Evolutionary conservation across 1,140 invertebrate species (phyloP).

Genomic region (Zaprionus gabonicus): DNA sequence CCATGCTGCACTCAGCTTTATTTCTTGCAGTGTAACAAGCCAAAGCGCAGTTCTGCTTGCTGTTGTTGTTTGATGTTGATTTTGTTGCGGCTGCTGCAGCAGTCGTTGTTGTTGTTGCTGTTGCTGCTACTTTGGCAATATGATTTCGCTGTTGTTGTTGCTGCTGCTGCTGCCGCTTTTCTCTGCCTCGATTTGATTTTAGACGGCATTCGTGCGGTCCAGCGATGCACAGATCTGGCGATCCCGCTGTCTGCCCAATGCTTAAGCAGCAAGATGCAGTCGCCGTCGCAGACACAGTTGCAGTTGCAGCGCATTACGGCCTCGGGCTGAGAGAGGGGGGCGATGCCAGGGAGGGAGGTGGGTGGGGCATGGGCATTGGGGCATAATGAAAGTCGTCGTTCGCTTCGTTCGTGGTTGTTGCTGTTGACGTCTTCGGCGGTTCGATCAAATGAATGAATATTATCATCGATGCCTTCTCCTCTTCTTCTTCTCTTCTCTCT

Average conservation of each 20-base stretch:
- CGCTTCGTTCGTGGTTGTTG: conserved; percentile 35
- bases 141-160: conserved; percentile 70
- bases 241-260: conserved; percentile 37
- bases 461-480: conserved; percentile 74
- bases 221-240: conserved; percentile 26
- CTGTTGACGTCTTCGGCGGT: conserved; percentile 74
- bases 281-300: conserved; percentile 14
- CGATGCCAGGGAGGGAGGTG: background rate
- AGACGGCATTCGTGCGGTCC: conserved; percentile 63
- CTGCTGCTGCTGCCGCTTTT: conserved; percentile 60
- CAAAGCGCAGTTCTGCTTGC: conserved; percentile 54
- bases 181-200: conserved; percentile 69
- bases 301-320: conserved; percentile 10
- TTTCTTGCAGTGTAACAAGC: conserved; percentile 67
- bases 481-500: background rate
- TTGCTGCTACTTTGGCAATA: conserved; percentile 79
- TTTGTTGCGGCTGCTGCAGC: conserved; percentile 40
- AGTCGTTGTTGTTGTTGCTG: conserved; percentile 43
- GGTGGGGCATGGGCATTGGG: conserved; percentile 34
- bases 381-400: conserved; percentile 65
- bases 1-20: background rate
- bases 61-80: conserved; percentile 45
- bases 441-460: conserved; percentile 83
- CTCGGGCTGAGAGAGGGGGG: conserved; percentile 2
- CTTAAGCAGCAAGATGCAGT: conserved; percentile 21